phyloP scores from a whole-genome alignment of 1,140 invertebrate genomes.

The Neuroterus valhalla region DNA sequence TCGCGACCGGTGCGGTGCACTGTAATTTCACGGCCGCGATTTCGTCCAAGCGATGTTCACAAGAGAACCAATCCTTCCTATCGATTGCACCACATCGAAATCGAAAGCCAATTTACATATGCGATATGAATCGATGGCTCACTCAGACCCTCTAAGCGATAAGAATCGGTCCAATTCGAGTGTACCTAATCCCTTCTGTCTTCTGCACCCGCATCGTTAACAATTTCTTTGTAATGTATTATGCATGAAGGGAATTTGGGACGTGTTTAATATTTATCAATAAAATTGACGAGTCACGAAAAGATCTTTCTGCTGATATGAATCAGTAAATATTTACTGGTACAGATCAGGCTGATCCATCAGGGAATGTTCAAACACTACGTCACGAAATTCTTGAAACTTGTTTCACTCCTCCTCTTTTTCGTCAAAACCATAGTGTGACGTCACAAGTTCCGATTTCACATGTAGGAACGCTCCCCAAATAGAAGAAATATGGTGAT shows the following conservation, averaged over 20 bases:
- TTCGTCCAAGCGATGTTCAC: constrained; percentile 53
- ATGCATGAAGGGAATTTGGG: background rate
- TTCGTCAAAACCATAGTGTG: too few relatives aligned
- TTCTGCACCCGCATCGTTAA: constrained; percentile 1
- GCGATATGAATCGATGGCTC: constrained; percentile 42
- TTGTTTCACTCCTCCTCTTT: too few relatives aligned
- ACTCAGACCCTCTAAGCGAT: background rate
- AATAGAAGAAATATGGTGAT: too few relatives aligned
- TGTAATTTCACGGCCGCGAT: constrained; percentile 51
- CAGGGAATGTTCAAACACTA: too few relatives aligned
- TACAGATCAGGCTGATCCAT: too few relatives aligned
- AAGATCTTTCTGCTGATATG: background rate
- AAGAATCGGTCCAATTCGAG: constrained; percentile 53
- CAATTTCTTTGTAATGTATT: too few relatives aligned
- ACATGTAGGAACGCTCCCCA: too few relatives aligned
- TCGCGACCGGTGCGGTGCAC: constrained; percentile 37
- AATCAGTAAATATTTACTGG: background rate
- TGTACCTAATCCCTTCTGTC: constrained; percentile 42
- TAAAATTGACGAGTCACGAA: background rate
- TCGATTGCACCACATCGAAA: constrained; percentile 46
- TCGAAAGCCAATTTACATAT: constrained; percentile 49
- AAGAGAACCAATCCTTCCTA: constrained; percentile 55
- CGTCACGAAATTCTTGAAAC: too few relatives aligned
- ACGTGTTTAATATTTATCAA: background rate
- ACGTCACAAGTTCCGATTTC: too few relatives aligned